phyloP scores from a whole-genome alignment of 1,140 invertebrate species.

The Gyrodactylus bullatarudis region DNA sequence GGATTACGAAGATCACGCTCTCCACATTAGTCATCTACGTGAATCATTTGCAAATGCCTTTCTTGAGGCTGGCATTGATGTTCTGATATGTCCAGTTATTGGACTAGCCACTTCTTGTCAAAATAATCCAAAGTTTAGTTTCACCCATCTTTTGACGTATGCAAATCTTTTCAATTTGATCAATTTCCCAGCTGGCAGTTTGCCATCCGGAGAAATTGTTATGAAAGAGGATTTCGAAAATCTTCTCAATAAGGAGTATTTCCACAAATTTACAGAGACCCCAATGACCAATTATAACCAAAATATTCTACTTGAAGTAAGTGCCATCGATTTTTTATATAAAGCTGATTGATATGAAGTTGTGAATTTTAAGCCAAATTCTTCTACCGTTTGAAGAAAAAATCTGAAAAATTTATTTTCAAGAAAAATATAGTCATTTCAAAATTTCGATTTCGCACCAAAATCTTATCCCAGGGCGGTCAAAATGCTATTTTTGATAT shows the following conservation, averaged over 20 bases:
- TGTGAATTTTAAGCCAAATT: no score
- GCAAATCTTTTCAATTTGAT: conserved; percentile 13
- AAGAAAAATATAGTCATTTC: no score
- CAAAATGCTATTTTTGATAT: no score
- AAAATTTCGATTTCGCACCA: no score
- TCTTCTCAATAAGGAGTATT: not conserved
- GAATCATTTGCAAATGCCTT: not conserved
- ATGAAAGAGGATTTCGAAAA: not conserved
- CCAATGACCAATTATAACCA: not conserved
- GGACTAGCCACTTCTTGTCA: not conserved
- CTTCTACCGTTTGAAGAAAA: no score
- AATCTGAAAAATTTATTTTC: no score
- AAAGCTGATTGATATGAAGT: no score
- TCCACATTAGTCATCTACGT: not conserved
- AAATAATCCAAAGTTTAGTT: not conserved
- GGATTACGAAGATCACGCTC: not conserved
- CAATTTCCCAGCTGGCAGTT: conserved; percentile 14
- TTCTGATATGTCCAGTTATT: not conserved
- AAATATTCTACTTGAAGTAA: not conserved
- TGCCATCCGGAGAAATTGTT: conserved; percentile 9
- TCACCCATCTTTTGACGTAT: conserved; percentile 1
- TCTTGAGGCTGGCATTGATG: not conserved
- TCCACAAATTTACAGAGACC: not conserved
- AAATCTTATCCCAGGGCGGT: no score
- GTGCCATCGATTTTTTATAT: no score